These are phyloP conservation scores for Catocala fraxini DNA, from an alignment of 2,888 invertebrate species.

Conservation along the genomic window DNA sequence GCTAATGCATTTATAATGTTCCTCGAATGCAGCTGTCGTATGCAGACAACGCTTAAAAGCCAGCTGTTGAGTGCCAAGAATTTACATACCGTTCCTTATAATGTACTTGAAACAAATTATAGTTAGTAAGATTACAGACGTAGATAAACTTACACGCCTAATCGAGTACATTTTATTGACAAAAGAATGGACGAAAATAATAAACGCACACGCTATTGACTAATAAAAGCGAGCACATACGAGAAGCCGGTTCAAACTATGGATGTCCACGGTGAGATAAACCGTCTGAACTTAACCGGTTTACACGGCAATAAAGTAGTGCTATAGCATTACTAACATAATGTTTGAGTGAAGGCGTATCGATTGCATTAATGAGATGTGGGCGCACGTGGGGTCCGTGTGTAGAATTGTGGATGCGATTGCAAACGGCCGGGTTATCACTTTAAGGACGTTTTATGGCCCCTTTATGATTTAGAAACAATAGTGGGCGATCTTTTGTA, in stretches of 20 bases:
- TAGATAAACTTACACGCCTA: slow-evolving; percentile 26
- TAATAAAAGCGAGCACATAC: slow-evolving; percentile 42
- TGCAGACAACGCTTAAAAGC: slow-evolving; percentile 31
- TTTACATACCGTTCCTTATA: slow-evolving; percentile 31
- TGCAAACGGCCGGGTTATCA: slow-evolving; percentile 73
- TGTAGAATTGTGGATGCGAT: slow-evolving; percentile 69
- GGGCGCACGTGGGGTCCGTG: slow-evolving; percentile 83
- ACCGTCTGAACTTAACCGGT: slow-evolving; percentile 62
- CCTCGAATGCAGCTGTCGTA: slow-evolving; percentile 55
- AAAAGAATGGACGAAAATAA: slow-evolving; percentile 42
- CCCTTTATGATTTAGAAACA: slow-evolving; percentile 77
- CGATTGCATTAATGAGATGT: slow-evolving; percentile 86
- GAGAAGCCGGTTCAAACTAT: slow-evolving; percentile 51
- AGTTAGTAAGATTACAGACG: slow-evolving; percentile 12
- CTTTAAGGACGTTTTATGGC: slow-evolving; percentile 72
- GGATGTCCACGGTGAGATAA: slow-evolving; percentile 53
- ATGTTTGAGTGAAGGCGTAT: slow-evolving; percentile 81
- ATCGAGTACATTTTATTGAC: slow-evolving; percentile 37
- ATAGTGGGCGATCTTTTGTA: slow-evolving; percentile 71
- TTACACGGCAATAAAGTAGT: slow-evolving; percentile 72
- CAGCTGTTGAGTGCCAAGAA: slow-evolving; percentile 28
- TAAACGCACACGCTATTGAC: slow-evolving; percentile 46
- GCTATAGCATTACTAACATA: slow-evolving; percentile 72
- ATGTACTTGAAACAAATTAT: slow-evolving; percentile 26
- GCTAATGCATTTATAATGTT: slow-evolving; percentile 75